Base-by-base conservation (phyloP, 2,797 vertebrate genomes). In the Lithobates sylvaticus region DNA sequence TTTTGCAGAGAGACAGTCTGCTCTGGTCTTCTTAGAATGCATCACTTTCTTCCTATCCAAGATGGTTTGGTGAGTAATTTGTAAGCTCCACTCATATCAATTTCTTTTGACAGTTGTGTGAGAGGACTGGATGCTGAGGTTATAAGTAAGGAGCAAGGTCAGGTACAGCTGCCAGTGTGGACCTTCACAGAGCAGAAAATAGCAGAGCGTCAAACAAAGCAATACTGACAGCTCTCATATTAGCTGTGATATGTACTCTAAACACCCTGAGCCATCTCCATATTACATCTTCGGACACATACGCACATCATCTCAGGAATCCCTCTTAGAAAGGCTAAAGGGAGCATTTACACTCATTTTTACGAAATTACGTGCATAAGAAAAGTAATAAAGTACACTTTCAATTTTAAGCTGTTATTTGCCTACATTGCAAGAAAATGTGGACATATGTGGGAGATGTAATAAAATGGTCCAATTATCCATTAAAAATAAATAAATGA, bases 51-150 rank as follows among this genome's bases (percentile, higher is more conserved):
- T 16, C 23, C 64, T 7, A 44, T 76, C 32, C 26, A 26, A 34
- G 26, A 21, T 64, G 26, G 10, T 23, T 23, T n/a, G 16, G 10
- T 47, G 32, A 70, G 21, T 80, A 78, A 72, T 79, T 27, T 29
- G 27, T 29, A 61, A 85, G 83, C 12, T 36, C 39, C 58, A 47
- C 29, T 71, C 54, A 79, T 68, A 70, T 80, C 26, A 44, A 64
- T 72, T 65, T 64, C 54, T 50, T 36, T 34, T 80, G 71, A 86
- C 77, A 67, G 70, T 65, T 71, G 50, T 70, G 18, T 34, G 68
- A 78, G 84, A 18, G 36, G 54, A 42, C 78, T 67, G 34, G 16
- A 54, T n/a, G 78, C 71, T 29, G 16, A 76, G 84, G 71, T 78
- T 47, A 74, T 12, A 42, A 32, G 9, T 26, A 36, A 44, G 84